Base-by-base conservation (phyloP, 2,113 vertebrate genomes). In the Perca fluviatilis region DNA sequence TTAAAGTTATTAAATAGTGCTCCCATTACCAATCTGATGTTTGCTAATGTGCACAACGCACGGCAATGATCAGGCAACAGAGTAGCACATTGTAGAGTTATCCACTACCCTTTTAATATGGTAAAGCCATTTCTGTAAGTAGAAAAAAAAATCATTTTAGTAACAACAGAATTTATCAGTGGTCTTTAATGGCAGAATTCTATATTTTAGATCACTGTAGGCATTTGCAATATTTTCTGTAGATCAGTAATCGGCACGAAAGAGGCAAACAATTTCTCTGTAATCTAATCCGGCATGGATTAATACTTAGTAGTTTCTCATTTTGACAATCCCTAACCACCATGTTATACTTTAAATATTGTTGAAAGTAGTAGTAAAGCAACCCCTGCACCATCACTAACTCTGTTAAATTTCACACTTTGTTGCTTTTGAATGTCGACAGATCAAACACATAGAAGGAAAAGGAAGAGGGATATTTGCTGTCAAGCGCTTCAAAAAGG, bases 401-500 rank as follows among this genome's bases (percentile, higher is more conserved):
- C 53, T 53, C 19, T 3, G 13, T 58, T 25, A 19, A 40, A 66
- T 47, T 27, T 69, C 25, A 27, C 27, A 47, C 13, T n/a, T 19
- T 62, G 7, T 49, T 60, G 36, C 30, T 66, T 73, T 51, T 77
- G 3, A 49, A 63, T 82, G 67, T 90, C 72, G 0, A 78, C 92
- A 99, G 98, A 95, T 99, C 9, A 97, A 96, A 92, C 87, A 96
- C 85, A 97, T 97, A 0, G 96, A 97, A 1, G 97, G 97, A 57
- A 99, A 99, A 94, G 98, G 98, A 83, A 93, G 98, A 90, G 98
- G 97, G 0, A 82, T 95, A 7, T 95, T 95, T 77, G 93, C 94
- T n/a, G 25, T 53, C 46, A 85, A 54, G 8, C 23, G 12, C 40
- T 95, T 95, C 64, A 83, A 72, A 49, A 94, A 92, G 79, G 95